Percentiles rank a stretch among this genome's conserved stretches.
Evolutionary conservation across 2,113 vertebrate genomes (phyloP).

Genomic region (Eulacestoma nigropectus): DNA sequence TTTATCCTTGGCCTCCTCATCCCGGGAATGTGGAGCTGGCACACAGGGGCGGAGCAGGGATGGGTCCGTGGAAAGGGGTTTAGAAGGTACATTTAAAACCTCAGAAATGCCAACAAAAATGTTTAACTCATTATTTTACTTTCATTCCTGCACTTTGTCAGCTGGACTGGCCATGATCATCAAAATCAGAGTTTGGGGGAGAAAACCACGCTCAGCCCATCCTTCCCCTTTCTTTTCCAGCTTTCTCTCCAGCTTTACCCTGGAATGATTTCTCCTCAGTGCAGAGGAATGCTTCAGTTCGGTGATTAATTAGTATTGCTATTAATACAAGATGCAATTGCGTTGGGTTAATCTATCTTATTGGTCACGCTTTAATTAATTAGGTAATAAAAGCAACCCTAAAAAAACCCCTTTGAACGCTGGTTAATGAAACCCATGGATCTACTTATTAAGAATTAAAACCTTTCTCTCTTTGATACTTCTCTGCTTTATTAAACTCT

Average conservation of each 20-base stretch:
- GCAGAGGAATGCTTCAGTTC: conserved; percentile 20
- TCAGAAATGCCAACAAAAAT: background rate
- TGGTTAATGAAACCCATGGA: conserved; percentile 65
- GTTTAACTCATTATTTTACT: background rate
- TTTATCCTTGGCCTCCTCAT: background rate
- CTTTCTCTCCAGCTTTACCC: background rate
- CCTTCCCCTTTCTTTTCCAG: background rate
- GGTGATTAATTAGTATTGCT: conserved; percentile 68
- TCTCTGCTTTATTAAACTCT: conserved; percentile 51
- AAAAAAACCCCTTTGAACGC: background rate
- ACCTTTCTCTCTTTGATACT: conserved; percentile 42
- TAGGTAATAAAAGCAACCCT: conserved; percentile 54
- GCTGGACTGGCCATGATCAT: background rate
- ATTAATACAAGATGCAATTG: conserved; percentile 53
- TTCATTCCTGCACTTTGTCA: background rate
- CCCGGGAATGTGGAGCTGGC: background rate
- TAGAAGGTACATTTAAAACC: background rate
- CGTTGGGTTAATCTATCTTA: conserved; percentile 59
- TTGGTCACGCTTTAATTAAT: conserved; percentile 68
- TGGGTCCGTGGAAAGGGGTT: background rate
- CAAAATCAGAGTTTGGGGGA: background rate
- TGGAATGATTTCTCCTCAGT: background rate
- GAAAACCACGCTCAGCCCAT: background rate
- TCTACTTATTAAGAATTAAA: conserved; percentile 66
- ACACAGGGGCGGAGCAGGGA: background rate